Percentiles rank a stretch among this genome's conserved stretches.
phyloP scores from a whole-genome alignment of 2,113 vertebrate genomes.

The Acinonyx jubatus region DNA sequence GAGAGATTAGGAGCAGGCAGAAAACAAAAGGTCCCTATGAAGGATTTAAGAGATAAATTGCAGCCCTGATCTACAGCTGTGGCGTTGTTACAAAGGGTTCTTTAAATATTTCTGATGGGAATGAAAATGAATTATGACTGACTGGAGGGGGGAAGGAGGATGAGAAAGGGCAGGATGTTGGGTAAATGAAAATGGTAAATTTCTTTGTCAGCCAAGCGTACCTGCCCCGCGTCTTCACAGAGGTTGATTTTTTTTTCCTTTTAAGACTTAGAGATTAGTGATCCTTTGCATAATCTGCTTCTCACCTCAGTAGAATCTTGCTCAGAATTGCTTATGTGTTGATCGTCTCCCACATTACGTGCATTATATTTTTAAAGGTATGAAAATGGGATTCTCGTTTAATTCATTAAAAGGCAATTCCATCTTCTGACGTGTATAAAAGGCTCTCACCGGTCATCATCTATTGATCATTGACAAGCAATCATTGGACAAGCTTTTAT shows the following conservation, averaged over 20 bases:
- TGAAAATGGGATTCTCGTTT: neutral
- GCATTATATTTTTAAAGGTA: neutral
- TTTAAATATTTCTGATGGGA: slow-evolving; percentile 62
- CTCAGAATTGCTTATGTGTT: neutral
- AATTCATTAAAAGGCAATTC: neutral
- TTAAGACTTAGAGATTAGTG: neutral
- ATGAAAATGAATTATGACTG: slow-evolving; percentile 4
- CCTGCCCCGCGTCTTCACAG: neutral
- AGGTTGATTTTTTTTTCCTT: neutral
- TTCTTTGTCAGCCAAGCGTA: neutral
- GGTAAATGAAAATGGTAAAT: neutral
- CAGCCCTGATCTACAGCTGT: neutral
- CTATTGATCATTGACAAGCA: neutral
- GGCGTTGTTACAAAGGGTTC: slow-evolving; percentile 45
- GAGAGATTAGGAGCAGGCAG: neutral
- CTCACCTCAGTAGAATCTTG: neutral
- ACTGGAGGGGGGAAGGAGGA: neutral
- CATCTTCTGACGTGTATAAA: neutral
- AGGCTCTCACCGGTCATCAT: neutral
- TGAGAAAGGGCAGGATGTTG: slow-evolving; percentile 9
- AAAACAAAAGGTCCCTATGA: slow-evolving; percentile 70
- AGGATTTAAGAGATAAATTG: slow-evolving; percentile 37
- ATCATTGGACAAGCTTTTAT: neutral
- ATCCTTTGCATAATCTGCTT: neutral
- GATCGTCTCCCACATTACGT: neutral